Conservation (phyloP, 37 sponge, comb jelly and placozoan genomes). For the Geodia barretti region DNA sequence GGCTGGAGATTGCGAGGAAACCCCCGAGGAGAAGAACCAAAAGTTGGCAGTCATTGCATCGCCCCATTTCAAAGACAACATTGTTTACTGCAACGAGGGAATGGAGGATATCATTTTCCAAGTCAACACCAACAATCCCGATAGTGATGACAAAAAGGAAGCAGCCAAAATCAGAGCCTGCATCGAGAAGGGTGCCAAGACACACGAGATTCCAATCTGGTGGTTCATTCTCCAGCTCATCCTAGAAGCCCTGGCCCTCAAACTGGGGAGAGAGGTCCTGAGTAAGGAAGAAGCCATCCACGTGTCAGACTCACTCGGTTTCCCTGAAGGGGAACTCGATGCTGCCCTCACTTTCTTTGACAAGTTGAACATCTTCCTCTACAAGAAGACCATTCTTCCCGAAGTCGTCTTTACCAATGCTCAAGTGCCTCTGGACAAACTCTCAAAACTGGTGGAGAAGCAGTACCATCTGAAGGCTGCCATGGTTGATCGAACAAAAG, state of each 20-base stretch:
- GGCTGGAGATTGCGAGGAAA: too few species aligned
- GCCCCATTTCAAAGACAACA: too few species aligned
- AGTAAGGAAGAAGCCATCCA: neutral
- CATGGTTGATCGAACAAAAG: too few species aligned
- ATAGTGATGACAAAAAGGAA: neutral
- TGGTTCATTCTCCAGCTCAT: neutral
- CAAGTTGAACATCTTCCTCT: neutral
- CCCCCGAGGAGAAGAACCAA: too few species aligned
- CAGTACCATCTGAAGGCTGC: neutral
- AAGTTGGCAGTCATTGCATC: too few species aligned
- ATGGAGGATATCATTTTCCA: slow-evolving; percentile 1
- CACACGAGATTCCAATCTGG: neutral
- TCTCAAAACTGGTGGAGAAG: neutral
- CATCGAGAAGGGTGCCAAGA: neutral
- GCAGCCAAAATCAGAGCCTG: neutral
- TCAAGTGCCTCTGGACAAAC: neutral
- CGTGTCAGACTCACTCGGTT: neutral
- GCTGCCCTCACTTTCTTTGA: neutral
- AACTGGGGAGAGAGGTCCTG: neutral
- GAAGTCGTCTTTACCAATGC: neutral
- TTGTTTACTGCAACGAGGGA: too few species aligned
- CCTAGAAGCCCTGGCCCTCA: neutral
- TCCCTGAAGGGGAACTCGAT: neutral
- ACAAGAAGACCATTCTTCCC: neutral
- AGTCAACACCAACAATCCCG: neutral